phyloP scores from a whole-genome alignment of 2,113 vertebrate species.

The Paramisgurnus dabryanus region DNA sequence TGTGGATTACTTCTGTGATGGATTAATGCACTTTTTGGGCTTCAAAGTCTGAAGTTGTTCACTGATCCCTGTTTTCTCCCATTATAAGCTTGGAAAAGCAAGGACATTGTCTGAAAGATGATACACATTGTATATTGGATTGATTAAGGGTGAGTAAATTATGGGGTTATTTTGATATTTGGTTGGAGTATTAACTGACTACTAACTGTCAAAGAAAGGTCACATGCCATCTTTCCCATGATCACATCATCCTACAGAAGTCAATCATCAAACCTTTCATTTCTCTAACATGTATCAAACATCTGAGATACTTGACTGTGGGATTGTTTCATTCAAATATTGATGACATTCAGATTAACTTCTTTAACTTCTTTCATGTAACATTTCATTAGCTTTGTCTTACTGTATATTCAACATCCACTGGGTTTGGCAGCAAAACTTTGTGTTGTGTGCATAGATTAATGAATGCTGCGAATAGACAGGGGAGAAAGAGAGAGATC shows the following conservation, averaged over 20 bases:
- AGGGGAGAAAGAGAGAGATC: background rate
- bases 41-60: no score
- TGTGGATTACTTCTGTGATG: no score
- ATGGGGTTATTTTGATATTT: no score
- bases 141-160: no score
- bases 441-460: slow-evolving; percentile 16
- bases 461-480: slow-evolving; percentile 8
- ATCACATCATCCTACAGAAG: slow-evolving; percentile 16
- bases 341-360: slow-evolving; percentile 36
- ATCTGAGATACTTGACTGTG: slow-evolving; percentile 21
- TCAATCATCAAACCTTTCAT: background rate
- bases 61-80: no score
- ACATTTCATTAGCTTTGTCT: background rate
- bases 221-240: slow-evolving; percentile 28
- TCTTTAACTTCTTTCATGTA: background rate
- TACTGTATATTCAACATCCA: background rate
- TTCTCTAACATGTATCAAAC: slow-evolving; percentile 22
- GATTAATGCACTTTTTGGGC: no score
- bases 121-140: no score
- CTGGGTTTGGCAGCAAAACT: background rate
- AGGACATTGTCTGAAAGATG: no score
- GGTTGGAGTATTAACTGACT: no score
- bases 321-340: slow-evolving; percentile 4
- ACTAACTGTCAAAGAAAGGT: slow-evolving; percentile 30
- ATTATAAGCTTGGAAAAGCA: no score